Evolutionary conservation across 2,888 invertebrate species (phyloP).

Genomic region (Drosophila melanosoma): DNA sequence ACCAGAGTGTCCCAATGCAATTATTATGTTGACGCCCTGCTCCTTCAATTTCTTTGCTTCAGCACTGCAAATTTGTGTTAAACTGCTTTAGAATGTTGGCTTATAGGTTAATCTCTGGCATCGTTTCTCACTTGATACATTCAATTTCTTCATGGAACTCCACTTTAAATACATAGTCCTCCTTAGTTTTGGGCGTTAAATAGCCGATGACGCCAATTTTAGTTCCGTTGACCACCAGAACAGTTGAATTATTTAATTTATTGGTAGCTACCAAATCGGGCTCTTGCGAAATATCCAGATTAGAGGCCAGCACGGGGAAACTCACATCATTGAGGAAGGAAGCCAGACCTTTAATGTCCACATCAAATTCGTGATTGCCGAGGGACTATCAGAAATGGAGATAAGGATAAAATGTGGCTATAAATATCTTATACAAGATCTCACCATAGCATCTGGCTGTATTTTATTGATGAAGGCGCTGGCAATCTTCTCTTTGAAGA

Average conservation of each 20-base stretch:
- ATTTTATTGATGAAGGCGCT: constrained; percentile 92
- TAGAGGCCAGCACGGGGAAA: constrained; percentile 91
- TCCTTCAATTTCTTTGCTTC: constrained; percentile 88
- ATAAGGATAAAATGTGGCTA: background rate
- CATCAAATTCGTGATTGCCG: constrained; percentile 97
- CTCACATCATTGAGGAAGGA: constrained; percentile 90
- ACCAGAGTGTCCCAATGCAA: constrained; percentile 96
- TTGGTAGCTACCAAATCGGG: constrained; percentile 87
- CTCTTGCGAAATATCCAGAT: constrained; percentile 89
- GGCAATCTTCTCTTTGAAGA: constrained; percentile 92
- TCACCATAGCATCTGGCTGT: constrained; percentile 94
- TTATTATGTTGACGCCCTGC: constrained; percentile 91
- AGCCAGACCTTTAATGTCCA: constrained; percentile 89
- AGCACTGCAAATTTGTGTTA: constrained; percentile 69
- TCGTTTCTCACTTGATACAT: constrained; percentile 86
- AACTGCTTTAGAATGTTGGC: too few relatives aligned
- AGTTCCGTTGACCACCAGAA: constrained; percentile 88
- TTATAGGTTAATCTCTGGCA: background rate
- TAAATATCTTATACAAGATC: constrained; percentile 1
- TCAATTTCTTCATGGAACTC: constrained; percentile 89
- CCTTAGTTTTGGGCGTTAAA: constrained; percentile 91
- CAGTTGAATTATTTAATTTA: constrained; percentile 87
- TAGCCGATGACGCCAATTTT: constrained; percentile 95
- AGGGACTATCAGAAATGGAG: constrained; percentile 87
- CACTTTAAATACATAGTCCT: constrained; percentile 84